Evolutionary conservation across 2,113 vertebrate species (phyloP).

Genomic region (Galbula dea): DNA sequence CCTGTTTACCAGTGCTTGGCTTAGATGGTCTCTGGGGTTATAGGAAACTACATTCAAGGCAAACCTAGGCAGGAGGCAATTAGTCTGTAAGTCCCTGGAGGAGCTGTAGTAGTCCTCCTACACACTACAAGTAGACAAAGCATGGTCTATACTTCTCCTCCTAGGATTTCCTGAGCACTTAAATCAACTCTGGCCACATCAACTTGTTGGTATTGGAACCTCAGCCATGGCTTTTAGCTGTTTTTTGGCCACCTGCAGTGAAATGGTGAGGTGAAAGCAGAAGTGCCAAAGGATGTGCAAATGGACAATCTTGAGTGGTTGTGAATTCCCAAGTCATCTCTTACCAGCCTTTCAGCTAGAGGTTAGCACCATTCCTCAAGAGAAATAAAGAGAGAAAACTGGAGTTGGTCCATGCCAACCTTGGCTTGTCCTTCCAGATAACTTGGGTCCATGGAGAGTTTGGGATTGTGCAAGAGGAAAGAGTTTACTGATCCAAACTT

Average conservation of each 20-base stretch:
- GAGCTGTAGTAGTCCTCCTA: neutral
- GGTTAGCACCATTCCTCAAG: neutral
- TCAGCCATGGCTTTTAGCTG: neutral
- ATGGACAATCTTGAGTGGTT: neutral
- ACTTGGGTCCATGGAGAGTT: no score
- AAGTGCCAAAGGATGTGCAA: neutral
- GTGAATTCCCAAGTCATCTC: neutral
- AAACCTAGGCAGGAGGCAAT: neutral
- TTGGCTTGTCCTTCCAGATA: neutral
- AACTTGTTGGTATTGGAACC: accelerated
- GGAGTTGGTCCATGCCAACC: neutral
- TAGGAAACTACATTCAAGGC: neutral
- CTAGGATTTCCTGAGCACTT: neutral
- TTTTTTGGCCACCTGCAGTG: neutral
- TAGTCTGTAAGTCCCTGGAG: neutral
- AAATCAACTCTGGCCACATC: neutral
- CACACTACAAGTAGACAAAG: neutral
- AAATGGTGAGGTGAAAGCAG: neutral
- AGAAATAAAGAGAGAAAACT: neutral
- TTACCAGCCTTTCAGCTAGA: neutral
- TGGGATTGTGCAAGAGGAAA: neutral
- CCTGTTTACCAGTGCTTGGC: neutral
- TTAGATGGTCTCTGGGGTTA: neutral
- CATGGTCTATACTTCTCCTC: neutral
- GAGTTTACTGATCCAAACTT: neutral